Conservation (phyloP, 2,888 invertebrate species). For the Oxyscelio sp. region DNA sequence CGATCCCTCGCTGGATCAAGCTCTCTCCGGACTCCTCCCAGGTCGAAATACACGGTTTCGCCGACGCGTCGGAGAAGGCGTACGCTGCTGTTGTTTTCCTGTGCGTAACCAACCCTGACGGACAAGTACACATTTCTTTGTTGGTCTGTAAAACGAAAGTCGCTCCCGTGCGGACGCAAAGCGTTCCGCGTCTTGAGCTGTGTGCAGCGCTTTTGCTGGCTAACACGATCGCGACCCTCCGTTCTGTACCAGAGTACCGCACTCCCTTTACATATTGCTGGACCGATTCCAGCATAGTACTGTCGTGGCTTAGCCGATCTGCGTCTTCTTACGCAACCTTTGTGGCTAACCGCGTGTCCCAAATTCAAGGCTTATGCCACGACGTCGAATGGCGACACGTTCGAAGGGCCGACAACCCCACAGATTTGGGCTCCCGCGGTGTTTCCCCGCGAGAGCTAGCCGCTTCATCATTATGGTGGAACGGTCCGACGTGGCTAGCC, state of each 20-base stretch:
- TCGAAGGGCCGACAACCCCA: constrained; percentile 49
- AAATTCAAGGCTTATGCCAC: too few species aligned
- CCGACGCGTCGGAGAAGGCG: background rate
- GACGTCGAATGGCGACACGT: constrained; percentile 71
- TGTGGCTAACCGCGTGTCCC: background rate
- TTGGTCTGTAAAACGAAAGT: background rate
- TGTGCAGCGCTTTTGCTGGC: background rate
- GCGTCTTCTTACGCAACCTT: background rate
- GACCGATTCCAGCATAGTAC: background rate
- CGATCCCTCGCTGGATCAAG: background rate
- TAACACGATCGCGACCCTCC: background rate
- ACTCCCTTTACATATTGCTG: background rate
- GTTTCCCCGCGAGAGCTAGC: background rate
- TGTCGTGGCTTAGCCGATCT: background rate
- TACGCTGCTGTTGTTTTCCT: background rate
- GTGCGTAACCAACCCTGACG: background rate
- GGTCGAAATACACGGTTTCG: background rate
- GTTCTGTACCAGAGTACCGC: background rate
- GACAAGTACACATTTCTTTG: background rate
- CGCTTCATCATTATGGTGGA: background rate
- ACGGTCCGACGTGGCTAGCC: constrained; percentile 5
- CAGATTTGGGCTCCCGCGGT: constrained; percentile 65
- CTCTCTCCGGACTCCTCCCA: background rate
- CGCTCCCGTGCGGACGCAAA: background rate
- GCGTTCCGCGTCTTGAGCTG: background rate